Conservation (phyloP, 2,888 invertebrate genomes). For the Orchestes rusci region DNA sequence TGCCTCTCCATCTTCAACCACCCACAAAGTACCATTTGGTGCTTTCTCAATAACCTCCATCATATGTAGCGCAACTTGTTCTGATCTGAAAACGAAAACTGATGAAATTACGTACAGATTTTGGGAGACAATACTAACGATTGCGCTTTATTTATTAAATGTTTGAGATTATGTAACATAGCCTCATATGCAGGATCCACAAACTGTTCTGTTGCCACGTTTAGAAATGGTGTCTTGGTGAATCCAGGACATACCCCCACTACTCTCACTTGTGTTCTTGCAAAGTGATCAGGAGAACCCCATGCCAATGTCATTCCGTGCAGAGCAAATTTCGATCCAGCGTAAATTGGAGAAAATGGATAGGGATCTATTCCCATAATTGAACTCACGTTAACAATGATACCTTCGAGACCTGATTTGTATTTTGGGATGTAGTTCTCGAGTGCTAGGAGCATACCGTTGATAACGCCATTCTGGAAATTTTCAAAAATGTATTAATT, state of each 20-base stretch:
- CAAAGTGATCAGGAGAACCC: constrained; percentile 30
- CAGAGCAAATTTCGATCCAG: constrained; percentile 27
- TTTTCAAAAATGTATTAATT: no score
- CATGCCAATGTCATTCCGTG: constrained; percentile 26
- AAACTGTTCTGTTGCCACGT: no score
- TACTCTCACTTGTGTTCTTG: constrained; percentile 4
- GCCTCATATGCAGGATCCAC: no score
- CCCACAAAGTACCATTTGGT: constrained; percentile 45
- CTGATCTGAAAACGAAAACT: no score
- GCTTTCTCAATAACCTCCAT: constrained; percentile 36
- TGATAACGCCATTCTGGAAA: constrained; percentile 28
- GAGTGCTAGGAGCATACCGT: constrained; percentile 27
- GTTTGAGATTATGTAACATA: no score
- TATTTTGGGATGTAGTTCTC: constrained; percentile 28
- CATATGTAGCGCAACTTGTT: constrained; percentile 32
- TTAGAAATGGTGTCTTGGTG: constrained; percentile 2
- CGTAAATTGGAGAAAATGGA: constrained; percentile 25
- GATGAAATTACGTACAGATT: no score
- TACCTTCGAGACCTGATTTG: constrained; percentile 26
- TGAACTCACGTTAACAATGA: constrained; percentile 28
- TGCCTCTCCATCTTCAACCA: constrained; percentile 43
- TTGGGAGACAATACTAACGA: no score
- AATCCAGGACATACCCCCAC: constrained; percentile 4
- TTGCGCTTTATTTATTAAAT: no score
- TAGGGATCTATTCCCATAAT: constrained; percentile 19